Evolutionary conservation across 2,797 vertebrate species (phyloP).

Genomic region (Arremon brunneinucha): DNA sequence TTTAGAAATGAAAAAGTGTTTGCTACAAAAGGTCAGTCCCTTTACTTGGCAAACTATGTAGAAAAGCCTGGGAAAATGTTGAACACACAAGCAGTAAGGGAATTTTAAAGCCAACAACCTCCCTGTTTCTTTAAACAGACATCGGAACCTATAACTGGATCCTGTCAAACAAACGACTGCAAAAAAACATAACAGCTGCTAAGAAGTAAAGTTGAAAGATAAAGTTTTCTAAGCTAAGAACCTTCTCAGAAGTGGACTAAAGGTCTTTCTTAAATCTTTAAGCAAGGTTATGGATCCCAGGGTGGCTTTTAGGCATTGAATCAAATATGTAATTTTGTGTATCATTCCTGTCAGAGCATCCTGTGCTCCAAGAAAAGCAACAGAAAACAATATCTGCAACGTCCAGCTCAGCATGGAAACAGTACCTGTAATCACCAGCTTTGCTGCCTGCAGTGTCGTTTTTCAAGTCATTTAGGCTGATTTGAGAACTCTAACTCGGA

Average conservation of each 20-base stretch:
- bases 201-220: constrained; percentile 83
- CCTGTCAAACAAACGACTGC: constrained; percentile 87
- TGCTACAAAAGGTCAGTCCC: constrained; percentile 89
- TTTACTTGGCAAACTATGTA: constrained; percentile 86
- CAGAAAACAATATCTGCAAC: constrained; percentile 62
- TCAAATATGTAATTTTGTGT: constrained; percentile 80
- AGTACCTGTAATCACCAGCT: constrained; percentile 52
- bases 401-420: constrained; percentile 26
- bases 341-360: constrained; percentile 76
- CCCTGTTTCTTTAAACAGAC: constrained; percentile 89
- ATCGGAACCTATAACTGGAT: constrained; percentile 89
- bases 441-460: background rate
- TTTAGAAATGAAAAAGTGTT: constrained; percentile 90
- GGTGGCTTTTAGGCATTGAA: constrained; percentile 76
- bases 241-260: constrained; percentile 80
- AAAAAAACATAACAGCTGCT: constrained; percentile 89
- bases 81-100: constrained; percentile 84
- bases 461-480: background rate
- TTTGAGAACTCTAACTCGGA: background rate
- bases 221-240: constrained; percentile 82
- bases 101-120: constrained; percentile 86
- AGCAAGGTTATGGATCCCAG: constrained; percentile 76
- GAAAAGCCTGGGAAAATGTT: constrained; percentile 90
- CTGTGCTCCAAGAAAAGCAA: constrained; percentile 71
- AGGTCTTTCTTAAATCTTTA: constrained; percentile 81